phyloP scores from a whole-genome alignment of 2,888 invertebrate species.

The Cosmopolites sordidus region DNA sequence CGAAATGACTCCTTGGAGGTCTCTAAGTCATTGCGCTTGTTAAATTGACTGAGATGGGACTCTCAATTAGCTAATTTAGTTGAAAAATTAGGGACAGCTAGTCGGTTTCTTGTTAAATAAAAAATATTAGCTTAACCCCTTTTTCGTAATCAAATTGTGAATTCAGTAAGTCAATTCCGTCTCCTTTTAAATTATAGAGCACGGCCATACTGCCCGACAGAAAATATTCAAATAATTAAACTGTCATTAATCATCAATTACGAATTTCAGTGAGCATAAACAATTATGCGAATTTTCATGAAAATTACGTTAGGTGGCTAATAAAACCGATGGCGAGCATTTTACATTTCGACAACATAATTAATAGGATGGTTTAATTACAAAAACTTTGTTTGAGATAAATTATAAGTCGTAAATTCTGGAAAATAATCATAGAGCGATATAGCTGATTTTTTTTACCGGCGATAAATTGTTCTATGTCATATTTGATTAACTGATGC shows the following conservation, averaged over 20 bases:
- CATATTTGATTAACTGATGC: not conserved
- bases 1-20: no score
- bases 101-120: no score
- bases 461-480: not conserved
- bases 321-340: not conserved
- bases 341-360: slow-evolving; percentile 1
- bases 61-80: no score
- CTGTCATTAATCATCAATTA: slow-evolving; percentile 1
- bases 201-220: not conserved
- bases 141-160: no score
- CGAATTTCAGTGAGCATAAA: slow-evolving; percentile 1
- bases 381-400: slow-evolving; percentile 1
- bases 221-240: slow-evolving; percentile 1
- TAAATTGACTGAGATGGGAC: no score
- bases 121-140: no score
- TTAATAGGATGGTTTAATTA: slow-evolving; percentile 1
- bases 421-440: not conserved
- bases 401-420: slow-evolving; percentile 1
- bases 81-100: no score
- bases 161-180: not conserved
- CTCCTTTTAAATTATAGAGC: not conserved
- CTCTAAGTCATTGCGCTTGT: no score
- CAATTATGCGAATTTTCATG: slow-evolving; percentile 1
- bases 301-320: slow-evolving; percentile 1
- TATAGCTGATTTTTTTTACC: not conserved